Conservation (phyloP, 2,888 invertebrate genomes). For the Coremacera marginata region DNA sequence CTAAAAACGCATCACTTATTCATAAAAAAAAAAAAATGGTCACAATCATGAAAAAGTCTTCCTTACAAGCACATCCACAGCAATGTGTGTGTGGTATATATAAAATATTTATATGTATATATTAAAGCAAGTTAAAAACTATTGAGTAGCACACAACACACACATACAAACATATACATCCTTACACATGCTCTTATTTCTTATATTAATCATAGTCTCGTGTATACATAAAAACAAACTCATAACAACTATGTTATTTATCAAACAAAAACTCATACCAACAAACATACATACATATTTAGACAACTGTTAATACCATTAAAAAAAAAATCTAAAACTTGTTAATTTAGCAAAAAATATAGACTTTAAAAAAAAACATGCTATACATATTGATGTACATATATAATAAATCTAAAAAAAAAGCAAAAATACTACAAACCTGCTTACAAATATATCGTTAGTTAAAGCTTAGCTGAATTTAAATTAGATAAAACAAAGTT, state of each 20-base stretch:
- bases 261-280: background rate
- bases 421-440: background rate
- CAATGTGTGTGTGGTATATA: slow-evolving; percentile 44
- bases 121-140: background rate
- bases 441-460: background rate
- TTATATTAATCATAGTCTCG: background rate
- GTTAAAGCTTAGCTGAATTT: no score
- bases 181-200: background rate
- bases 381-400: slow-evolving; percentile 41
- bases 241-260: background rate
- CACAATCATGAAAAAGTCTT: slow-evolving; percentile 65
- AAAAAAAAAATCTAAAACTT: slow-evolving; percentile 29
- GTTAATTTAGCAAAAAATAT: no score
- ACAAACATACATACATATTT: slow-evolving; percentile 14
- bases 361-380: no score
- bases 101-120: slow-evolving; percentile 44
- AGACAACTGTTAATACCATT: slow-evolving; percentile 57
- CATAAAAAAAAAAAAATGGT: slow-evolving; percentile 52
- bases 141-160: slow-evolving; percentile 1
- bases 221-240: background rate
- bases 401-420: slow-evolving; percentile 27
- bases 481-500: background rate
- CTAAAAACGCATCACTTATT: background rate
- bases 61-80: slow-evolving; percentile 50
- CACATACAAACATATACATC: background rate